These are phyloP conservation scores for Cerastis leucographa DNA, from an alignment of 2,888 invertebrate species.

Conservation along the genomic window DNA sequence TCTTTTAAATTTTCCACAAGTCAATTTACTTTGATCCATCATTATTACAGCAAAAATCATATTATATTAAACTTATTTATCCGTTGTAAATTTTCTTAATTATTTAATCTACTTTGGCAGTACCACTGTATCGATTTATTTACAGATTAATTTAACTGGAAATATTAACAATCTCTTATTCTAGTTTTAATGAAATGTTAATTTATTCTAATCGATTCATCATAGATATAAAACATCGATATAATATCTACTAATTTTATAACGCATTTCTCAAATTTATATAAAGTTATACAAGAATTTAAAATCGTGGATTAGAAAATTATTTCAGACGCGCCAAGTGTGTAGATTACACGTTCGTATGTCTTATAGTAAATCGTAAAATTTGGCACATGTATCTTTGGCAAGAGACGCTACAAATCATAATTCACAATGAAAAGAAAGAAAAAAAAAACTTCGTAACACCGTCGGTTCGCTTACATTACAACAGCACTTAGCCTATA, in stretches of 20 bases:
- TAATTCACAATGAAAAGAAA: constrained; percentile 51
- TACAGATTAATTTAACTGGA: constrained; percentile 60
- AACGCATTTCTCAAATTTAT: constrained; percentile 52
- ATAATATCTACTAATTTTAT: constrained; percentile 53
- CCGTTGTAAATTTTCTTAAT: constrained; percentile 59
- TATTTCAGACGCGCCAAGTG: constrained; percentile 30
- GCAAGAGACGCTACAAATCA: constrained; percentile 53
- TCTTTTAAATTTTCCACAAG: constrained; percentile 36
- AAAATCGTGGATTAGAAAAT: constrained; percentile 46
- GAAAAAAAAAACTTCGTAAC: constrained; percentile 43
- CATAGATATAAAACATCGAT: constrained; percentile 70
- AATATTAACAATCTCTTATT: constrained; percentile 64
- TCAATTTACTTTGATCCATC: constrained; percentile 41
- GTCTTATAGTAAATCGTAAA: constrained; percentile 51
- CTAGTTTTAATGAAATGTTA: constrained; percentile 64
- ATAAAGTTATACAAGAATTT: constrained; percentile 45
- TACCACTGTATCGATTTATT: constrained; percentile 61
- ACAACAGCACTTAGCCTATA: constrained; percentile 63
- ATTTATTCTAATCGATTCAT: constrained; percentile 67
- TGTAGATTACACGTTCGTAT: constrained; percentile 21
- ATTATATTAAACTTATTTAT: constrained; percentile 30
- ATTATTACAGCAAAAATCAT: constrained; percentile 42
- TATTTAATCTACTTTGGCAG: constrained; percentile 61
- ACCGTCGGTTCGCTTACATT: constrained; percentile 52
- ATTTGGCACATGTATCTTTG: constrained; percentile 68